Evolutionary conservation across 2,888 invertebrate species (phyloP).

Genomic region (Sarcophaga rosellei): DNA sequence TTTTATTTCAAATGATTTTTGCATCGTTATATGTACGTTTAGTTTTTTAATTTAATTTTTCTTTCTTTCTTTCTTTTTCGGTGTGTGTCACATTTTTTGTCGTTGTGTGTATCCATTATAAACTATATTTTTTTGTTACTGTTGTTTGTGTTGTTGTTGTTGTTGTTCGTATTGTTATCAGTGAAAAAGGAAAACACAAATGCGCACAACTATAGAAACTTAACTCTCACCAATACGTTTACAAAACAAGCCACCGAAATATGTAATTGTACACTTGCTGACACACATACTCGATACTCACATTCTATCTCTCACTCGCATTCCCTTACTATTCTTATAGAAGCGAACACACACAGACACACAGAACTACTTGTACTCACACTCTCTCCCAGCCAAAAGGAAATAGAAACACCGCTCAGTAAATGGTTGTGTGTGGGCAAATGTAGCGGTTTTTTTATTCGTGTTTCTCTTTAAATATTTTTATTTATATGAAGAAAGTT

Average conservation of each 20-base stretch:
- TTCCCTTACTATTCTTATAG: neutral
- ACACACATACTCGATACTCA: neutral
- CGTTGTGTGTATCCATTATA: conserved; percentile 21
- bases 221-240: conserved; percentile 32
- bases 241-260: neutral
- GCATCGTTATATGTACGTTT: neutral
- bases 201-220: conserved; percentile 59
- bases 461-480: neutral
- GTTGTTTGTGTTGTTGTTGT: conserved; percentile 15
- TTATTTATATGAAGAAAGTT: too few relatives aligned
- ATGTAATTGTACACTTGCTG: neutral
- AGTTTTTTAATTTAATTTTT: neutral
- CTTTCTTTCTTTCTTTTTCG: neutral
- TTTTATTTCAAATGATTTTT: neutral
- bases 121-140: neutral
- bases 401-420: neutral
- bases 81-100: neutral
- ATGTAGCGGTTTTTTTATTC: neutral
- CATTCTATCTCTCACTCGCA: neutral
- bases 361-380: neutral
- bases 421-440: conserved; percentile 11
- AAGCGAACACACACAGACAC: neutral
- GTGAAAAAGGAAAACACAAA: conserved; percentile 48
- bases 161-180: conserved; percentile 45
- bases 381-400: neutral